phyloP scores from a whole-genome alignment of 2,888 invertebrate genomes.

The Drosophila mulleri region DNA sequence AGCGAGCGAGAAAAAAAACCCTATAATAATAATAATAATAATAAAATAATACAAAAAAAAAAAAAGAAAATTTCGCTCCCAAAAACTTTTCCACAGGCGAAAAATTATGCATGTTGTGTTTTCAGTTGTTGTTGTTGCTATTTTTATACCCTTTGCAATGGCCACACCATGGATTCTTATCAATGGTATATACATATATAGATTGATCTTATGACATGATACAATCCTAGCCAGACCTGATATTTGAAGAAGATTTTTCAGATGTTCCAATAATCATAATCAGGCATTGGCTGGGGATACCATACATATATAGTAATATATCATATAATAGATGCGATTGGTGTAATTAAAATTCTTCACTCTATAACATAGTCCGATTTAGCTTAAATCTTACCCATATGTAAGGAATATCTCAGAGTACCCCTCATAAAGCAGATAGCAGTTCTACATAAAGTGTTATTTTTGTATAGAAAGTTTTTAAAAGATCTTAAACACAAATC shows the following conservation, averaged over 20 bases:
- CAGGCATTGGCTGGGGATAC: not conserved
- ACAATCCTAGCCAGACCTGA: not conserved
- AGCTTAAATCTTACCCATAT: no score
- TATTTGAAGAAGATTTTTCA: not conserved
- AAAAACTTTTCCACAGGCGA: constrained; percentile 40
- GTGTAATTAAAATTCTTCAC: no score
- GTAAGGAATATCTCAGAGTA: no score
- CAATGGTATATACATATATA: not conserved
- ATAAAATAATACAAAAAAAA: constrained; percentile 20
- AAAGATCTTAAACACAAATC: no score
- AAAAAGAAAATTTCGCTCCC: constrained; percentile 29
- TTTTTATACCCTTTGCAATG: constrained; percentile 12
- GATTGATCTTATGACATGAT: not conserved
- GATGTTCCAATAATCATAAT: not conserved
- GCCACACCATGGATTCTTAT: not conserved
- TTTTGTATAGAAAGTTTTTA: no score
- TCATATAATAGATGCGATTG: no score
- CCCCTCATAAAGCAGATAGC: not conserved
- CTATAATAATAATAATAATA: constrained; percentile 7
- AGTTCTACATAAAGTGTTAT: no score
- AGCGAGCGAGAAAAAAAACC: not conserved
- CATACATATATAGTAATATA: no score
- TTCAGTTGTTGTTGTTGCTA: not conserved
- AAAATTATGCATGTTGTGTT: constrained; percentile 25
- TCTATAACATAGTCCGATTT: no score